These are phyloP conservation scores for Anguilla obscura DNA, from an alignment of 2,797 vertebrate species.

Conservation along the genomic window DNA sequence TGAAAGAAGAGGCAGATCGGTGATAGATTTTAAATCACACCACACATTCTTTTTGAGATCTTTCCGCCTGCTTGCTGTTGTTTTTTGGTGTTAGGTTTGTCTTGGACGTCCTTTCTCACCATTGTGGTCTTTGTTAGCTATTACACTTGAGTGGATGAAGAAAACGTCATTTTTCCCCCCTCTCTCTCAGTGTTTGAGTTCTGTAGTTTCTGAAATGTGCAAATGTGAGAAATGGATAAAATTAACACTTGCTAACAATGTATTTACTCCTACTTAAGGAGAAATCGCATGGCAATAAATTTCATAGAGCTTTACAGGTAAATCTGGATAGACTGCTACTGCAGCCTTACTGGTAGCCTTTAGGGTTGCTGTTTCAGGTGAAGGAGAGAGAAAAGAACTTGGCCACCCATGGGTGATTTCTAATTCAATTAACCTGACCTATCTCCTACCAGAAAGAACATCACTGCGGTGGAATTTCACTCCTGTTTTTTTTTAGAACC, in stretches of 20 bases:
- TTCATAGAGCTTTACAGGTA: neutral
- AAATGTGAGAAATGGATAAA: neutral
- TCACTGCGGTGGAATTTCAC: neutral
- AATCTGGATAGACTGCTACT: neutral
- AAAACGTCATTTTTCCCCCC: neutral
- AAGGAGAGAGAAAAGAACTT: neutral
- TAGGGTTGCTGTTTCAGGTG: neutral
- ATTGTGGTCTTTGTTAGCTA: neutral
- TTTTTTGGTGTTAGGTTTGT: neutral
- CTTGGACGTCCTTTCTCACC: neutral
- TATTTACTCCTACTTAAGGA: neutral
- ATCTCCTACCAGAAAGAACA: neutral
- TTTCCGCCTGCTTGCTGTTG: slow-evolving; percentile 11
- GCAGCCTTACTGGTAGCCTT: no score
- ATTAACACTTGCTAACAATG: neutral
- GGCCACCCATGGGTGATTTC: neutral
- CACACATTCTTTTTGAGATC: neutral
- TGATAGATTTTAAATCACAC: slow-evolving; percentile 30
- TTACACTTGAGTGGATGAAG: neutral
- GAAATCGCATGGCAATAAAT: neutral
- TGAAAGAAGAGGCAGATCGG: neutral
- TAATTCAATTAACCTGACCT: neutral
- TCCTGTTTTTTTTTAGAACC: neutral
- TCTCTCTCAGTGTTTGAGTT: neutral
- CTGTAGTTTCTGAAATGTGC: neutral